Percentiles rank a stretch among this genome's conserved stretches.
phyloP scores from a whole-genome alignment of 2,113 vertebrate genomes.

The Paedocypris sp. region DNA sequence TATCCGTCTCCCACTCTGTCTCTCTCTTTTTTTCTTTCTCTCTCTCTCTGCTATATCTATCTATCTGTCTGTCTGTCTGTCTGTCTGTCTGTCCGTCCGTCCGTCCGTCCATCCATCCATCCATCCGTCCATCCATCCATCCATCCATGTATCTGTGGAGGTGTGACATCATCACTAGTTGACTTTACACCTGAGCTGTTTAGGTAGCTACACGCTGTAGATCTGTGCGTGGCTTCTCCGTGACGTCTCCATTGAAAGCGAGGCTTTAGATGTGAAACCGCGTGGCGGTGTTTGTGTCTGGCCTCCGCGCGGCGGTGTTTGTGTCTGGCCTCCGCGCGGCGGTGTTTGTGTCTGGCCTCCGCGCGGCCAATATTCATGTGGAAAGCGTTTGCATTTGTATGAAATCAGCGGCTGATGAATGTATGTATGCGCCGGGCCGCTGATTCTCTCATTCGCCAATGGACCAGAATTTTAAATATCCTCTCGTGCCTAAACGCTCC shows the following conservation, averaged over 20 bases:
- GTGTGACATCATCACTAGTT: too few species aligned
- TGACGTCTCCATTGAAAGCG: constrained; percentile 21
- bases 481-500: not conserved
- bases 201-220: too few species aligned
- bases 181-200: not conserved
- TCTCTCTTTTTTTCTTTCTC: too few species aligned
- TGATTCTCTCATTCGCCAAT: constrained; percentile 25
- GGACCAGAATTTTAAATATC: constrained; percentile 30
- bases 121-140: too few species aligned
- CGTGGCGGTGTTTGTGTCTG: constrained; percentile 6
- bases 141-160: too few species aligned
- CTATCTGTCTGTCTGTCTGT: too few species aligned
- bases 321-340: not conserved
- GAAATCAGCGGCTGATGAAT: constrained; percentile 31
- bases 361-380: constrained; percentile 32
- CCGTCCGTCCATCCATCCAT: too few species aligned
- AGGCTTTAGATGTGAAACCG: constrained; percentile 21
- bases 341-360: constrained; percentile 1
- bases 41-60: too few species aligned
- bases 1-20: too few species aligned
- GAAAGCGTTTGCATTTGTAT: constrained; percentile 21
- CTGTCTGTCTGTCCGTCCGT: too few species aligned
- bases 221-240: not conserved
- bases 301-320: not conserved
- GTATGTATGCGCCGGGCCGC: constrained; percentile 22